Percentiles rank a stretch among this genome's conserved stretches.
Conservation (phyloP, 1,140 invertebrate genomes). For the Aphelenchoides avenae region DNA sequence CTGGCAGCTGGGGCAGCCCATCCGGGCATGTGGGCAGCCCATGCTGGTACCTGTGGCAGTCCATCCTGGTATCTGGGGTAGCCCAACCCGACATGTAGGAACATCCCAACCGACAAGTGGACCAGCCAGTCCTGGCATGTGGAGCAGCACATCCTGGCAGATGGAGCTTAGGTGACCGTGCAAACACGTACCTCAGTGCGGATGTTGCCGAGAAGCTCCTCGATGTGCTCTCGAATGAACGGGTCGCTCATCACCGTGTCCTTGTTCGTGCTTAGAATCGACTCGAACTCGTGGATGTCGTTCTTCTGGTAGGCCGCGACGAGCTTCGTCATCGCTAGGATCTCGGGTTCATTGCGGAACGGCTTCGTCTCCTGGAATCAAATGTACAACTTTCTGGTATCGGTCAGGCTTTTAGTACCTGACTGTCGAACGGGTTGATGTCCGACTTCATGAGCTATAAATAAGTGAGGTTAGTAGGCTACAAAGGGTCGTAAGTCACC, state of each 20-base stretch:
- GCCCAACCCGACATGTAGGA: too few species aligned
- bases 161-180: too few species aligned
- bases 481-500: slow-evolving; percentile 9
- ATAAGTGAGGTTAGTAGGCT: not conserved
- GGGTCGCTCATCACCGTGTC: slow-evolving; percentile 98
- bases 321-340: slow-evolving; percentile 97
- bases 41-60: too few species aligned
- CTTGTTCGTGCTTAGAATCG: slow-evolving; percentile 86
- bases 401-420: too few species aligned
- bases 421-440: slow-evolving; percentile 92
- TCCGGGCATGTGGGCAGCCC: too few species aligned
- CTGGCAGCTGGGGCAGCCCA: too few species aligned
- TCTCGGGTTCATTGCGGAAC: slow-evolving; percentile 98
- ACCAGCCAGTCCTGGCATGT: too few species aligned
- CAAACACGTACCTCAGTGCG: slow-evolving; percentile 70
- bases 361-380: slow-evolving; percentile 99
- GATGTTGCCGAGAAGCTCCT: slow-evolving; percentile 89
- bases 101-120: too few species aligned
- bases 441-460: slow-evolving; percentile 69
- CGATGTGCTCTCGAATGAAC: slow-evolving; percentile 97
- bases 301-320: slow-evolving; percentile 97
- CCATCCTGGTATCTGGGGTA: too few species aligned
- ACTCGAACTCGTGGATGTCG: slow-evolving; percentile 97
- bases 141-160: too few species aligned
- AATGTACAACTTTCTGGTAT: too few species aligned